Conservation (phyloP, 2,113 vertebrate genomes). For the Thamnophis sirtalis region DNA sequence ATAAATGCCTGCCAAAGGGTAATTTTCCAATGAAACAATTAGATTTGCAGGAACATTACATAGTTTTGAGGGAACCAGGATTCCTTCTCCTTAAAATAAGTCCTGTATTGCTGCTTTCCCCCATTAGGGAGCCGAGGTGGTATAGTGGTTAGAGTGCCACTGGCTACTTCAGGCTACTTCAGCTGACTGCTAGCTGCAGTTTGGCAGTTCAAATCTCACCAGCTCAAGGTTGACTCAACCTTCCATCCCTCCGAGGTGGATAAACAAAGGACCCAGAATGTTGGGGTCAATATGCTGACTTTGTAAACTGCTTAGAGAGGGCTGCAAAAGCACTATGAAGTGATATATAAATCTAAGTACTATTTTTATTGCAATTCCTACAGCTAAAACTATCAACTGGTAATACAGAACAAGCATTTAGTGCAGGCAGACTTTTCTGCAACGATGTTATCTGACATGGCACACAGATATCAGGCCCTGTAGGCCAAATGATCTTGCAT, state of each 20-base stretch:
- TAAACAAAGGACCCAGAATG: no score
- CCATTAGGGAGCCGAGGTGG: not conserved
- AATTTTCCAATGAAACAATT: not conserved
- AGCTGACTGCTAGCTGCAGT: no score
- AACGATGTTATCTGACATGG: not conserved
- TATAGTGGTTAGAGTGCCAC: no score
- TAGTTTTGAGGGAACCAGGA: not conserved
- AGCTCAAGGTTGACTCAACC: no score
- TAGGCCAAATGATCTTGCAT: not conserved
- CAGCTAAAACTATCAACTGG: not conserved
- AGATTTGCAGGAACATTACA: not conserved
- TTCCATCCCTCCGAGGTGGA: no score
- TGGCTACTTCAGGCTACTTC: no score
- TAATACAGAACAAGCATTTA: not conserved
- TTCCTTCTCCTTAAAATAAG: not conserved
- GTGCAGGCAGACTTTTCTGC: not conserved
- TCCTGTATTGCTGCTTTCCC: not conserved
- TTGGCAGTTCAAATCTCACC: no score
- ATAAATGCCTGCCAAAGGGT: not conserved
- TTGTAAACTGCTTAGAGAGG: no score
- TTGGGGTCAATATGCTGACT: no score
- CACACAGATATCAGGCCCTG: not conserved
- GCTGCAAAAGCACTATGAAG: no score
- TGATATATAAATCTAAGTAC: no score
- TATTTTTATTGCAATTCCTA: not conserved